Percentiles rank a stretch among this genome's conserved stretches.
These are phyloP conservation scores for Meloidogyne exigua DNA, from an alignment of 1,140 invertebrate species.

Conservation along the genomic window DNA sequence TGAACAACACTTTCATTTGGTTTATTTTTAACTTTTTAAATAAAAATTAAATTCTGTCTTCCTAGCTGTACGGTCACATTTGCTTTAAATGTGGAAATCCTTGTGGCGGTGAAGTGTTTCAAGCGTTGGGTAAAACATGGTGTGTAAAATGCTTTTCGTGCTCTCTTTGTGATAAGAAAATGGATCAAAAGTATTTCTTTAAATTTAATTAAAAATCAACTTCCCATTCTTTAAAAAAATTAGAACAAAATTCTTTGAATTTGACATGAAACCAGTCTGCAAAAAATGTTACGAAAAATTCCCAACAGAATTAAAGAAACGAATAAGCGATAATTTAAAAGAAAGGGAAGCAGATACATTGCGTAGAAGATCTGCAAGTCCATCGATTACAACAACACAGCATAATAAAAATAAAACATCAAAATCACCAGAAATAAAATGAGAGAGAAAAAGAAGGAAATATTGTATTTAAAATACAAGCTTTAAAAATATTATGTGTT, in stretches of 20 bases:
- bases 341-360: conserved; percentile 50
- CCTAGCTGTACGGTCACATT: conserved; percentile 93
- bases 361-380: conserved; percentile 24
- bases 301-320: conserved; percentile 85
- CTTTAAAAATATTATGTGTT: conserved; percentile 15
- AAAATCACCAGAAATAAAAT: conserved; percentile 22
- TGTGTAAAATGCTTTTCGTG: conserved; percentile 99
- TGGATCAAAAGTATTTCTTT: conserved; percentile 80
- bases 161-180: conserved; percentile 90
- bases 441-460: not conserved
- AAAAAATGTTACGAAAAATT: conserved; percentile 97
- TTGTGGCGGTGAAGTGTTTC: conserved; percentile 93
- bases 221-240: too few species aligned
- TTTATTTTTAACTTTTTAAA: conserved; percentile 15
- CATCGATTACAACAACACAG: not conserved
- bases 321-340: conserved; percentile 66
- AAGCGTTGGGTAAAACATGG: conserved; percentile 98
- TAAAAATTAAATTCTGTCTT: not conserved
- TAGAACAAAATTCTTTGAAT: conserved; percentile 96
- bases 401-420: conserved; percentile 11
- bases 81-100: conserved; percentile 99
- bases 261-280: conserved; percentile 94
- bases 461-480: conserved; percentile 1
- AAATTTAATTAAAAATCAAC: conserved; percentile 25
- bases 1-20: conserved; percentile 89